A percentile compares a stretch with the other conserved stretches of the same genome.
Evolutionary conservation across 2,113 vertebrate genomes (phyloP).

Genomic region (Chunga burmeisteri): DNA sequence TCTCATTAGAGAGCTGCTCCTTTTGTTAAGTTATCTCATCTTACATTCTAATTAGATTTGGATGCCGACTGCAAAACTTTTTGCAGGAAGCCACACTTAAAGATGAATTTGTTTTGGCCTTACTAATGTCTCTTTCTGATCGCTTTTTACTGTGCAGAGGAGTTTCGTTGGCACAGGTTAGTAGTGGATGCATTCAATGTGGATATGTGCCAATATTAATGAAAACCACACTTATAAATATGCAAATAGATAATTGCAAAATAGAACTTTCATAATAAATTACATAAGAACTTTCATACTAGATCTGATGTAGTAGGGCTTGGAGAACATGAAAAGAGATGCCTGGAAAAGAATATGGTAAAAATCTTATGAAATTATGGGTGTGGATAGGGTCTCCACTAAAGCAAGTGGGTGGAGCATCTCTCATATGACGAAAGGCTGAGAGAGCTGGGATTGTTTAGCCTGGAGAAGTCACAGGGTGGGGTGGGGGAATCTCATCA

Average conservation of each 20-base stretch:
- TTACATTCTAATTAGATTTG: constrained; percentile 43
- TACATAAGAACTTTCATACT: neutral
- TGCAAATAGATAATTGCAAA: constrained; percentile 11
- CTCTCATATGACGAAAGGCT: neutral
- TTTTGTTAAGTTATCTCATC: constrained; percentile 49
- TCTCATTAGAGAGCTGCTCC: constrained; percentile 21
- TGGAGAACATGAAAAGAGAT: neutral
- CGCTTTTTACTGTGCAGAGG: neutral
- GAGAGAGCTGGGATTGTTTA: neutral
- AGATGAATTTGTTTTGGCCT: constrained; percentile 29
- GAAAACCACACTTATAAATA: constrained; percentile 20
- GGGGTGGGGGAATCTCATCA: neutral
- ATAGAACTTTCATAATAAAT: constrained; percentile 5
- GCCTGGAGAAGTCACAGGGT: neutral
- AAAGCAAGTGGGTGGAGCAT: neutral
- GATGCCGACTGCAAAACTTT: constrained; percentile 4
- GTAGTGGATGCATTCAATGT: neutral
- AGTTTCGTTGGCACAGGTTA: neutral
- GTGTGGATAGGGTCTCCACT: neutral
- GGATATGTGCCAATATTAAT: constrained; percentile 16
- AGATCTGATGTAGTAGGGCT: neutral
- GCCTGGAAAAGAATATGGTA: neutral
- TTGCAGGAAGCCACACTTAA: constrained; percentile 2
- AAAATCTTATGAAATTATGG: neutral
- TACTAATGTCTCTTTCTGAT: constrained; percentile 15